Conservation (phyloP, 1,140 invertebrate species). For the Drosophila miranda region DNA sequence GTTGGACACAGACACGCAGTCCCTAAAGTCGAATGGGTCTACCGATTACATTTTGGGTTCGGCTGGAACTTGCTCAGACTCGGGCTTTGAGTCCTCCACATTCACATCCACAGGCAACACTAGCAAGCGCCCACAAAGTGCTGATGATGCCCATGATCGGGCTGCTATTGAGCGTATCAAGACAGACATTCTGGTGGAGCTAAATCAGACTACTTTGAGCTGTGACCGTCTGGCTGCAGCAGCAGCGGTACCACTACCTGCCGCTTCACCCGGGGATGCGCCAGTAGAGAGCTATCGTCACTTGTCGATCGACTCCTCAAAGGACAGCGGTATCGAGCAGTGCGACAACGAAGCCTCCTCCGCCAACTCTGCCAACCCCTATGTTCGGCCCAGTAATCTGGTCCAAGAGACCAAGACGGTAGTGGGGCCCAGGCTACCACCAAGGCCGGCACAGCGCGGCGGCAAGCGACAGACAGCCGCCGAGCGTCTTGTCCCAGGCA, state of each 20-base stretch:
- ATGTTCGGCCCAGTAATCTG: slow-evolving; percentile 51
- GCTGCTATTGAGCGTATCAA: slow-evolving; percentile 74
- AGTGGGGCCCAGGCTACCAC: slow-evolving; percentile 45
- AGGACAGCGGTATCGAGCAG: slow-evolving; percentile 78
- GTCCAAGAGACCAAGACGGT: slow-evolving; percentile 59
- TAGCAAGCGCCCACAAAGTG: slow-evolving; percentile 28
- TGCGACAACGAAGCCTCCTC: slow-evolving; percentile 58
- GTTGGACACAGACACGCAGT: slow-evolving; percentile 73
- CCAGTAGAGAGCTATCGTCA: slow-evolving; percentile 57
- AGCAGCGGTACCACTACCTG: too few relatives aligned
- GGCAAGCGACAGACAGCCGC: slow-evolving; percentile 63
- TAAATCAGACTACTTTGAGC: slow-evolving; percentile 49
- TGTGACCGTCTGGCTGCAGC: slow-evolving; percentile 30
- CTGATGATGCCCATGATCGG: slow-evolving; percentile 37
- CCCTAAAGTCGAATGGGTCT: slow-evolving; percentile 70
- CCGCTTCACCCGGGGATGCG: background rate
- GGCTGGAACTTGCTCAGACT: slow-evolving; percentile 73
- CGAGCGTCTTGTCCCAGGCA: slow-evolving; percentile 67
- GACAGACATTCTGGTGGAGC: slow-evolving; percentile 61
- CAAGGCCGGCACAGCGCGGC: slow-evolving; percentile 50
- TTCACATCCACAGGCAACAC: slow-evolving; percentile 64
- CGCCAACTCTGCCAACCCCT: slow-evolving; percentile 8
- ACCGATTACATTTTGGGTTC: slow-evolving; percentile 63
- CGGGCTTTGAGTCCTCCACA: slow-evolving; percentile 77
- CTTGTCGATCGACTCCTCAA: slow-evolving; percentile 75